Evolutionary conservation across 2,888 invertebrate species (phyloP), one percentile per base, ranked within the genome.

Genomic region (Dasypogon diadema): DNA sequence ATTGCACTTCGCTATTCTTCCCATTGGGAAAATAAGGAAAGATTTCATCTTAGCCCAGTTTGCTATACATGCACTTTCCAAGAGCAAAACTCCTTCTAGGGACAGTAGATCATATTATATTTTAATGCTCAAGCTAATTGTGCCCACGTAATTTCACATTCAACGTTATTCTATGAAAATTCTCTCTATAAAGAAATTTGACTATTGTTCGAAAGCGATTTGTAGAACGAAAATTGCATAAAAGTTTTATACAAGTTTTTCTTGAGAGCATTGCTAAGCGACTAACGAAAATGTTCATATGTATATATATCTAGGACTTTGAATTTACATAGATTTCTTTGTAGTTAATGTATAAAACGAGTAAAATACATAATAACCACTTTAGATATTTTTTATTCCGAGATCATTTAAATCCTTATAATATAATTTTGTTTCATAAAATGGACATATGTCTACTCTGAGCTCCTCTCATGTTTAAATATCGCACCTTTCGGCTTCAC

Each of bases 181-280:
- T 30, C 58, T 24, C 30, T 58, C 30, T 10, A 24, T 30, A 58
- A 30, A 58, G 24, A 26, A 58, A 24, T 58, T 58, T 30, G 58
- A 58, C 58, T 26, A 34, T 58, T 58, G 58, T 58, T 58, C 30
- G 58, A 26, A 30, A 58, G 34, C 58, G 58, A 58, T 58, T 58
- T 58, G 30, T 30, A 58, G 58, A 16, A 58, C 16, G 30, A 58
- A 58, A 58, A n/a, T 58, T 58, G 24, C 34, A 14, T 10, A 30
- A 58, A 58, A 56, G 22, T 30, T 58, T 14, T 8, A 10, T 12
- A 16, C n/a, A 58, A 58, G 58, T 58, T 58, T 58, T 30, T 26
- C 58, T 30, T 58, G 30, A 58, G 24, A 30, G 34, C 24, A 30
- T 6, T 46, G 12, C 2, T 2, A 46, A 30, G 30, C 3, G 30